Conservation (phyloP, 2,888 invertebrate genomes). For the Neoscelio sp. region DNA sequence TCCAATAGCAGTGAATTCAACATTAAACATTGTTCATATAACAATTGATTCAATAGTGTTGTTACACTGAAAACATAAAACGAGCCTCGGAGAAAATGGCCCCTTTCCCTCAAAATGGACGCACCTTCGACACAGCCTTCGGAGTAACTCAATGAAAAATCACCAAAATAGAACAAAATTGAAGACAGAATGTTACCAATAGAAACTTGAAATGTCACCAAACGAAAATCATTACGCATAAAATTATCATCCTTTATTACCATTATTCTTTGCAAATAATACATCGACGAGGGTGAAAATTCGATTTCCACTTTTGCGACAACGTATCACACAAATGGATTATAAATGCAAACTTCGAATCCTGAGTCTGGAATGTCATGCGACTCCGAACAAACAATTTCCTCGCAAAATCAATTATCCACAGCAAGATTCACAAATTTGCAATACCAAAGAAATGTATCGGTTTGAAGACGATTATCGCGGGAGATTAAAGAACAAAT, state of each 20-base stretch:
- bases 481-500: constrained; percentile 23
- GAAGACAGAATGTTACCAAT: too few species aligned
- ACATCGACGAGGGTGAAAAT: constrained; percentile 28
- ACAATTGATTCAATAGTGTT: too few species aligned
- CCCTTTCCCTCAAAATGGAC: constrained; percentile 7
- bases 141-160: constrained; percentile 11
- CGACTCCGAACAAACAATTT: background rate
- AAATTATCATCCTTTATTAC: constrained; percentile 52
- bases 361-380: constrained; percentile 76
- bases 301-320: constrained; percentile 44
- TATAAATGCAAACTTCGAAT: constrained; percentile 74
- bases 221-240: constrained; percentile 16
- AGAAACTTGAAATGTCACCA: background rate
- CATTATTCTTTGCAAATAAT: constrained; percentile 39
- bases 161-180: background rate
- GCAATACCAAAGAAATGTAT: too few species aligned
- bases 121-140: constrained; percentile 14
- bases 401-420: constrained; percentile 27
- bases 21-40: too few species aligned
- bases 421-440: background rate
- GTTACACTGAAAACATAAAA: background rate
- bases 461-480: constrained; percentile 11
- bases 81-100: constrained; percentile 8
- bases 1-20: too few species aligned
- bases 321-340: constrained; percentile 12